Conservation (phyloP, 1,140 invertebrate genomes). For the Propsilocerus akamusi region DNA sequence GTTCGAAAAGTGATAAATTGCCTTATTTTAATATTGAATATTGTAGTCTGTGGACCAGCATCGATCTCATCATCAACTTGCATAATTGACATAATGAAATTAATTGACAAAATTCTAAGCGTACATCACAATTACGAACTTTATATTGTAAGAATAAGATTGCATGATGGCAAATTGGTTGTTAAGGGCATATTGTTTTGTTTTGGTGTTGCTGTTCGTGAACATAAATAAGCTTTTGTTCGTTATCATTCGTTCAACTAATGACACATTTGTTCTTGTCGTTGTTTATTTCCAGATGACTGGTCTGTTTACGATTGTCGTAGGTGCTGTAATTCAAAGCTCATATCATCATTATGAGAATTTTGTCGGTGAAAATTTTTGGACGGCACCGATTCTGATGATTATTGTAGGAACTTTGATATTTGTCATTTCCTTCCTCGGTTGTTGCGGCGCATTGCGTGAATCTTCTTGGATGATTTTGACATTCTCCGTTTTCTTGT, state of each 20-base stretch:
- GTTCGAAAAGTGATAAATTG: too few species aligned
- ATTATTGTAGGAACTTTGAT: slow-evolving; percentile 70
- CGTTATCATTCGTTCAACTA: background rate
- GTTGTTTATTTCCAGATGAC: slow-evolving; percentile 39
- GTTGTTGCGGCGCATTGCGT: slow-evolving; percentile 71
- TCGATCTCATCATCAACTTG: slow-evolving; percentile 71
- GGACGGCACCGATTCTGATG: slow-evolving; percentile 53
- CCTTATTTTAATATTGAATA: too few species aligned
- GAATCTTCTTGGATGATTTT: slow-evolving; percentile 78
- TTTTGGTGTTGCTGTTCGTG: too few species aligned
- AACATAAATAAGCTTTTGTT: too few species aligned
- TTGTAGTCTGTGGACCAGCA: too few species aligned
- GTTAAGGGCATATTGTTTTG: too few species aligned
- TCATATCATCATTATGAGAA: slow-evolving; percentile 46
- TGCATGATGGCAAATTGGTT: too few species aligned
- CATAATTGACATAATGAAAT: slow-evolving; percentile 22
- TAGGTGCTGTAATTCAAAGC: slow-evolving; percentile 46
- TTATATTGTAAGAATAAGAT: background rate
- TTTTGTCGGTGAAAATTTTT: slow-evolving; percentile 44
- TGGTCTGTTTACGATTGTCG: slow-evolving; percentile 50
- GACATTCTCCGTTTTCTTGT: slow-evolving; percentile 68
- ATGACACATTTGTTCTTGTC: background rate
- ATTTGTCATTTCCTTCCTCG: slow-evolving; percentile 71
- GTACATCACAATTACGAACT: background rate
- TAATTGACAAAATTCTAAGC: background rate